Evolutionary conservation across 1,140 invertebrate genomes (phyloP).

Genomic region (Sipha flava): DNA sequence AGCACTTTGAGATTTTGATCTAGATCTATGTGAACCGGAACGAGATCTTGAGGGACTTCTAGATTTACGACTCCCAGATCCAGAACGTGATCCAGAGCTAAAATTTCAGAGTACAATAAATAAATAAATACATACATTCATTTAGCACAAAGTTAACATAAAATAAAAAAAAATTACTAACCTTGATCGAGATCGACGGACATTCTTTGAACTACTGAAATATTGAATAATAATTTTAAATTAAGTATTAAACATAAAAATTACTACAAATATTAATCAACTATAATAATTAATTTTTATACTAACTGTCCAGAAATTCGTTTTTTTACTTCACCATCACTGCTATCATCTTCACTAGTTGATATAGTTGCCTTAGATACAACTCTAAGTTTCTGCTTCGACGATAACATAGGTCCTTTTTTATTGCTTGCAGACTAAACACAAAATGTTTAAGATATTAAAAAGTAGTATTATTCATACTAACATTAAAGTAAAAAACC

Average conservation of each 20-base stretch:
- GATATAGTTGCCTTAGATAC: slow-evolving; percentile 93
- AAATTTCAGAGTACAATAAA: slow-evolving; percentile 19
- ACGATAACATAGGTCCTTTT: slow-evolving; percentile 44
- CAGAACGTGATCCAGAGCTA: slow-evolving; percentile 42
- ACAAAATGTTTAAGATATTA: background rate
- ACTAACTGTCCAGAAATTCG: slow-evolving; percentile 53
- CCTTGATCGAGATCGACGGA: slow-evolving; percentile 15
- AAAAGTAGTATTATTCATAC: background rate
- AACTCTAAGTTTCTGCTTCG: slow-evolving; percentile 77
- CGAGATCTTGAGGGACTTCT: slow-evolving; percentile 34
- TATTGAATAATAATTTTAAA: background rate
- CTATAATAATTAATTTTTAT: slow-evolving; percentile 5
- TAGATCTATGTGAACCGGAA: slow-evolving; percentile 34
- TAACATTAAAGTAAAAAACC: background rate
- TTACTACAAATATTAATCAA: background rate
- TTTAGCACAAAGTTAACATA: background rate
- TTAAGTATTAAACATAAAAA: background rate
- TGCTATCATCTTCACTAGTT: slow-evolving; percentile 84
- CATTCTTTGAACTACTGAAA: slow-evolving; percentile 26
- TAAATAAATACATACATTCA: background rate
- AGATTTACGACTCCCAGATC: slow-evolving; percentile 30
- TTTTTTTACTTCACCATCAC: slow-evolving; percentile 53
- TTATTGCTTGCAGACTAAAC: slow-evolving; percentile 16
- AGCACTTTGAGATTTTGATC: slow-evolving; percentile 39
- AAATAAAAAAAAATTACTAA: slow-evolving; percentile 36